phyloP scores from a whole-genome alignment of 2,797 vertebrate species.

The Coracias cyanogaster region DNA sequence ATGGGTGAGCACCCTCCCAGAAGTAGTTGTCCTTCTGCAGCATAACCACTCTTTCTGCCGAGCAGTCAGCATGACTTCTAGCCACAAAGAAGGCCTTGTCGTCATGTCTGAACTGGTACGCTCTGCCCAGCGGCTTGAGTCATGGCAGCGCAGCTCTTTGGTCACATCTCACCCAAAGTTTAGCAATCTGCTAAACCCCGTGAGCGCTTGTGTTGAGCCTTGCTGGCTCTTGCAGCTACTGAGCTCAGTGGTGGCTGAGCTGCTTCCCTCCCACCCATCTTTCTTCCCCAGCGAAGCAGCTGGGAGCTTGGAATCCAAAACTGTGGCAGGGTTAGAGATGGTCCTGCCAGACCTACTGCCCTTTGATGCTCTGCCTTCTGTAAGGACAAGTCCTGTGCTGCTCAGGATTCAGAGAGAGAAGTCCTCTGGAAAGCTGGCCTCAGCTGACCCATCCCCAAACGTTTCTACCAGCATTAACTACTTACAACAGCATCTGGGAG shows the following conservation, averaged over 20 bases:
- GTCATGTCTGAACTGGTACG: accelerated
- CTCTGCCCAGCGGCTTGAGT: neutral
- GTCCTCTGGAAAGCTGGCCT: neutral
- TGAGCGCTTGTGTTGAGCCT: neutral
- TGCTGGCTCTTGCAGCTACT: neutral
- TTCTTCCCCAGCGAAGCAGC: neutral
- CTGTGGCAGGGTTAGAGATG: accelerated
- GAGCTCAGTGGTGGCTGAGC: neutral
- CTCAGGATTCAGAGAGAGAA: neutral
- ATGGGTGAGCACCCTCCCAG: neutral
- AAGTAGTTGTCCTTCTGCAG: neutral
- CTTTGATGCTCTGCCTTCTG: neutral
- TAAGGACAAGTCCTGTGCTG: neutral
- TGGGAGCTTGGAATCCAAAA: neutral
- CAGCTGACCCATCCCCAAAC: neutral
- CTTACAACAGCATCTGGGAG: neutral
- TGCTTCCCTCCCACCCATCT: neutral
- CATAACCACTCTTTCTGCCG: accelerated
- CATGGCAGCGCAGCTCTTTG: neutral
- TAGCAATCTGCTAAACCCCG: neutral
- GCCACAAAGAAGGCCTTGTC: neutral
- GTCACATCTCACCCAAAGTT: neutral
- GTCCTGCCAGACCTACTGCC: neutral
- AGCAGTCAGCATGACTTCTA: neutral
- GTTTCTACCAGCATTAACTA: neutral